Base-by-base conservation (phyloP, 2,888 invertebrate genomes). In the Pterostichus madidus region DNA sequence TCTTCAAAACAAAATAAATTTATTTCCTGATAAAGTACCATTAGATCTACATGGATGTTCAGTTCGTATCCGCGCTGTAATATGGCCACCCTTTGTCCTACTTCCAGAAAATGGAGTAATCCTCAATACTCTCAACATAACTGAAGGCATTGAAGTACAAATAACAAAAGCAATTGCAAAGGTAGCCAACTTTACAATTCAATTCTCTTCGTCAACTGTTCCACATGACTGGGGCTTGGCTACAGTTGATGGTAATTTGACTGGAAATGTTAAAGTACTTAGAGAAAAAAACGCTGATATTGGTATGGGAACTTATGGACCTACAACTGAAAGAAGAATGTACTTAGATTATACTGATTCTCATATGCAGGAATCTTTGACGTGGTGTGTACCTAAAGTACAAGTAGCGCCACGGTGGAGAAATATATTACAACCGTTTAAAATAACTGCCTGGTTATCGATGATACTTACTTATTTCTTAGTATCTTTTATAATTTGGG, bases 381-480 rank as follows among this genome's bases (percentile, higher is more conserved):
- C 68, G 10, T 68, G 68, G 68, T 68, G 68, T 68, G 68, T 68
- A 13, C 68, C 68, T 13, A 44, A 13, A 2, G 32, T 39, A 1
- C n/a, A 68, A 68, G 15, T 15, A 44, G 68, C 13, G 6, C 39
- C 68, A 6, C 11, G 68, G 1, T 68, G 68, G 68, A 68, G 89
- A 61, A 90, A 92, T 24, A 87, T 93, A 24, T 24, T 24, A 24
- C 24, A 24, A 24, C 24, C 24, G 24, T 24, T 24, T 24, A 24
- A 24, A 24, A 24, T 24, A 24, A 24, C 24, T 24, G 24, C 24
- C 2, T 24, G 24, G 24, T 24, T 24, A 24, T 24, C 24, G 3
- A 24, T 24, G 24, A 24, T 24, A 24, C 24, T 24, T 2, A 24
- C 24, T 24, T 24, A 24, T 24, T 24, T 24, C 3, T 24, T 24